phyloP scores from a whole-genome alignment of 2,888 invertebrate species.

The Sphecodes monilicornis region DNA sequence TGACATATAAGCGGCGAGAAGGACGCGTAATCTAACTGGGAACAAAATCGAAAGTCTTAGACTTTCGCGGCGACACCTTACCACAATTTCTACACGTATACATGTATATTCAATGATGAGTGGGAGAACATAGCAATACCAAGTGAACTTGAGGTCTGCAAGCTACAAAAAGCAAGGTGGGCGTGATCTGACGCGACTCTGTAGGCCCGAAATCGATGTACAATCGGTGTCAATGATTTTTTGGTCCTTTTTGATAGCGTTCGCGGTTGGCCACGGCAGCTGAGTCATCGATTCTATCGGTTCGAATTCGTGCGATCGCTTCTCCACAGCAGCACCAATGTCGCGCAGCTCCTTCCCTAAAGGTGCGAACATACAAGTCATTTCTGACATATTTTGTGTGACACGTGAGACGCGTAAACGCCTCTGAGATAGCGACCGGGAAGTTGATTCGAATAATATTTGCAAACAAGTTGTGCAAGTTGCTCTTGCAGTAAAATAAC shows the following conservation, averaged over 20 bases:
- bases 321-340: too few species aligned
- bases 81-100: constrained; percentile 41
- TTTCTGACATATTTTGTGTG: neutral
- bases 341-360: neutral
- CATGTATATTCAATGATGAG: constrained; percentile 54
- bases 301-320: too few species aligned
- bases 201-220: neutral
- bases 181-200: neutral
- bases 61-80: constrained; percentile 50
- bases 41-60: constrained; percentile 70
- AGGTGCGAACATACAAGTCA: neutral
- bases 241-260: neutral
- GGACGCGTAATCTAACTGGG: constrained; percentile 66
- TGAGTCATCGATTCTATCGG: neutral
- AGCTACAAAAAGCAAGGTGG: neutral
- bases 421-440: too few species aligned
- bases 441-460: too few species aligned
- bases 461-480: too few species aligned
- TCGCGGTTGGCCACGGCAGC: neutral
- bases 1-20: too few species aligned
- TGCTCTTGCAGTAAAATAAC: neutral
- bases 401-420: too few species aligned
- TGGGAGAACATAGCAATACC: constrained; percentile 51
- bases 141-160: neutral
- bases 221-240: neutral